phyloP scores from a whole-genome alignment of 1,140 invertebrate genomes.

The Orius insidiosus region DNA sequence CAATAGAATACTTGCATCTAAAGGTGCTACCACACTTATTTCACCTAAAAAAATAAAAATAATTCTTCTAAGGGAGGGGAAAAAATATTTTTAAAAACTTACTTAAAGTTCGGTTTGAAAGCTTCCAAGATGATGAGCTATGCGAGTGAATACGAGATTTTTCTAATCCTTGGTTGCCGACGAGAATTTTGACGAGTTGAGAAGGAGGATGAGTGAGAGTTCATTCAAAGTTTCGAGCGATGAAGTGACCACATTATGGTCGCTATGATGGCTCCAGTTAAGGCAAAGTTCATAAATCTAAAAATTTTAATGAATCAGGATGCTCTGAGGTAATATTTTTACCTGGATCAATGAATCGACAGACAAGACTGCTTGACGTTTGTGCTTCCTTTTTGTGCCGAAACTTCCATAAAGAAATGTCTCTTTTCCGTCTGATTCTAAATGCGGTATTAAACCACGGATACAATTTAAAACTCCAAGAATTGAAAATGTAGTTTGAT shows the following conservation, averaged over 20 bases:
- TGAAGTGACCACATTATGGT: conserved; percentile 73
- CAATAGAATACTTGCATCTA: conserved; percentile 15
- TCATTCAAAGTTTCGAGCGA: conserved; percentile 63
- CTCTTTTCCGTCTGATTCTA: conserved; percentile 20
- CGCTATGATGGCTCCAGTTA: conserved; percentile 44
- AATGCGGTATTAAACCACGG: conserved; percentile 39
- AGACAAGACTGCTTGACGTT: conserved; percentile 7
- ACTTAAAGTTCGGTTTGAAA: conserved; percentile 20
- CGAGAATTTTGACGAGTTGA: conserved; percentile 37
- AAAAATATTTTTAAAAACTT: conserved; percentile 11
- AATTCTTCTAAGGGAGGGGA: too few relatives aligned
- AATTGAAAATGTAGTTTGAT: conserved; percentile 30
- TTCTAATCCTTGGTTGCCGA: conserved; percentile 35
- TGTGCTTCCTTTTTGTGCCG: conserved; percentile 21
- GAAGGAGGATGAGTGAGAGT: conserved; percentile 45
- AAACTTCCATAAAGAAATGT: conserved; percentile 26
- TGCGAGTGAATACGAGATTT: conserved; percentile 25
- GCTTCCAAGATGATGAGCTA: conserved; percentile 16
- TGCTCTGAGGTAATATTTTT: too few relatives aligned
- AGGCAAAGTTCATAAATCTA: conserved; percentile 71
- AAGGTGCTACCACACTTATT: conserved; percentile 22
- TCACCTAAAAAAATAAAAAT: conserved; percentile 22
- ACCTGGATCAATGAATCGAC: conserved; percentile 15
- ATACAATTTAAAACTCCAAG: conserved; percentile 47
- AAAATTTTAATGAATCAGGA: too few relatives aligned